Base-by-base conservation (phyloP, 2,113 vertebrate genomes). In the Chionodraco myersi region DNA sequence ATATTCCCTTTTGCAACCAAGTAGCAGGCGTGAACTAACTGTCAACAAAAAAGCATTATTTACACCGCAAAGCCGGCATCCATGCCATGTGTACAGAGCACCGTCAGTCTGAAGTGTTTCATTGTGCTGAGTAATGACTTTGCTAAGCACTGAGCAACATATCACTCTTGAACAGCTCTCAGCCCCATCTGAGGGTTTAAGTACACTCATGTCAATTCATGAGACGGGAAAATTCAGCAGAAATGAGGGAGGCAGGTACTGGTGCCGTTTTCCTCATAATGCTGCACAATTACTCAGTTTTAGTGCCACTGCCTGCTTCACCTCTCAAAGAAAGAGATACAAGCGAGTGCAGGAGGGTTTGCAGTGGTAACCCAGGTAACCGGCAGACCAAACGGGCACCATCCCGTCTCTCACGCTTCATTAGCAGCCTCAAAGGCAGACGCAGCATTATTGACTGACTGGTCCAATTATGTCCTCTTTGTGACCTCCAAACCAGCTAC, bases 371-470 rank as follows among this genome's bases (percentile, higher is more conserved):
- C 76, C 68, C 72, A 85, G 89, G 89, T 91, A 86, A 77, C 75
- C 82, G 60, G 82, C 76, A 23, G 77, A 81, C 77, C 76, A 76
- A 72, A 63, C 57, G 54, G 79, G 65, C 80, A 79, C 77, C 79
- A 82, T 73, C 65, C 47, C 9, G 53, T 85, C 82, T 86, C 82
- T 56, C 3, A 56, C 15, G 53, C 85, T 89, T 92, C 87, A 91
- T 91, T 91, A 92, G 77, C 63, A 36, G 49, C 82, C 84, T 89
- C 83, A 92, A 87, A 93, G 83, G 82, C 72, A 82, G 80, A 88
- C 21, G 12, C 73, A 66, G 82, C 83, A 53, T 86, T 89, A 90
- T 82, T 85, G 91, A 92, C 83, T 84, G 85, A 82, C 63, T 76
- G 76, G 57, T 79, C 80, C 86, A 90, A 87, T 84, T 80, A 86